These are phyloP conservation scores for Ctenopoma multispine DNA, from an alignment of 2,797 vertebrate genomes.

Conservation along the genomic window DNA sequence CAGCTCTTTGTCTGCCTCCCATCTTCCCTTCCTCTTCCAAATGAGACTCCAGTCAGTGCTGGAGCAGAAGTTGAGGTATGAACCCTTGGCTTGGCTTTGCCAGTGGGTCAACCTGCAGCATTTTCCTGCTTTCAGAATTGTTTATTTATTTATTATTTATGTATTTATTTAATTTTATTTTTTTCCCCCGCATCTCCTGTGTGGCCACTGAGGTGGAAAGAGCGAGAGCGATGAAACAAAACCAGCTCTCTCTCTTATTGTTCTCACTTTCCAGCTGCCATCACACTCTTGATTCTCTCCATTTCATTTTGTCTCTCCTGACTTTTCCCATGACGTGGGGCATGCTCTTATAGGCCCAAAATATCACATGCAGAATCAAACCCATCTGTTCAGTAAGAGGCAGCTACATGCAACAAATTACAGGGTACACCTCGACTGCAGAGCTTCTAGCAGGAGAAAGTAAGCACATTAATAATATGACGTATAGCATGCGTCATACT, in stretches of 20 bases:
- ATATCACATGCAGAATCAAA: constrained; percentile 71
- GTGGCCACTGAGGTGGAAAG: constrained; percentile 73
- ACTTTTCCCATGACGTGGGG: constrained; percentile 44
- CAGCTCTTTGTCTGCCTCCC: constrained; percentile 24
- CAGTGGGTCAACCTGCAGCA: constrained; percentile 58
- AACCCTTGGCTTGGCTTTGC: constrained; percentile 46
- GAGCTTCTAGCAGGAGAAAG: constrained; percentile 15
- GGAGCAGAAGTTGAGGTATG: constrained; percentile 63
- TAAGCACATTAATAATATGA: constrained; percentile 14
- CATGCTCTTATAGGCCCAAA: constrained; percentile 47
- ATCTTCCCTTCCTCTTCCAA: constrained; percentile 22
- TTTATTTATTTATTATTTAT: constrained; percentile 53
- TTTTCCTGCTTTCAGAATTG: constrained; percentile 65
- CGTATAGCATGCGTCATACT: neutral
- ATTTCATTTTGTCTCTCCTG: constrained; percentile 66
- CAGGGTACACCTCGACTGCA: constrained; percentile 54
- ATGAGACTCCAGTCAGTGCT: constrained; percentile 37
- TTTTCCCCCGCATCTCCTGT: constrained; percentile 36
- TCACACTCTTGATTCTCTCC: constrained; percentile 60
- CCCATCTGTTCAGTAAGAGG: constrained; percentile 67
- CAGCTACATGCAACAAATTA: constrained; percentile 68
- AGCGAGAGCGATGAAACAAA: constrained; percentile 71
- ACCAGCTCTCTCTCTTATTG: constrained; percentile 64
- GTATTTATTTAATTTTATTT: constrained; percentile 40
- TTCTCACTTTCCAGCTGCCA: constrained; percentile 64